These are phyloP conservation scores for Coracopsis vasa DNA, from an alignment of 2,113 vertebrate genomes.

Conservation along the genomic window DNA sequence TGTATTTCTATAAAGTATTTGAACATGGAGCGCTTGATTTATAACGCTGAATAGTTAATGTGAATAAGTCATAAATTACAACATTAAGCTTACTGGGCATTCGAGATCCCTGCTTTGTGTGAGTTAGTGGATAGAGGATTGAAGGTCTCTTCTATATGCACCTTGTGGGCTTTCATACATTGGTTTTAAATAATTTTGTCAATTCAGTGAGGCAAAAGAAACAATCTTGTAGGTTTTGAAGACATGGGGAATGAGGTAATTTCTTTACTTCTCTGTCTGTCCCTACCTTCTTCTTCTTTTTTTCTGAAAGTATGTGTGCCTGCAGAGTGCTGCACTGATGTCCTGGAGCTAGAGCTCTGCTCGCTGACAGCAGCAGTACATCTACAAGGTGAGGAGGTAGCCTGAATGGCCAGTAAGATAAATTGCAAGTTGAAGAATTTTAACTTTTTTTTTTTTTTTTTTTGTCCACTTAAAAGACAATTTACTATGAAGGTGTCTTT, in stretches of 20 bases:
- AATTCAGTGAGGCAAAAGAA: neutral
- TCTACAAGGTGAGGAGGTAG: fast-evolving
- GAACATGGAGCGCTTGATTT: constrained; percentile 56
- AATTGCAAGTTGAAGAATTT: neutral
- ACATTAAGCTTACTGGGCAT: neutral
- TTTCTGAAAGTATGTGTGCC: neutral
- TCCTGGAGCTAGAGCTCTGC: neutral
- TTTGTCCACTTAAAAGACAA: neutral
- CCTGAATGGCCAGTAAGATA: neutral
- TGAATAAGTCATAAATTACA: constrained; percentile 45
- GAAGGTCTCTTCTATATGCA: neutral
- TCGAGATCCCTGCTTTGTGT: neutral
- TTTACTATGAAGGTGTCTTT: neutral
- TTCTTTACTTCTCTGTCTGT: neutral
- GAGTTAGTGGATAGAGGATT: neutral
- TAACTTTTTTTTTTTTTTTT: fast-evolving
- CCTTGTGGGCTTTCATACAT: neutral
- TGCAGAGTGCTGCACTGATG: neutral
- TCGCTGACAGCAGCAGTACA: neutral
- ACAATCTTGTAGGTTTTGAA: neutral
- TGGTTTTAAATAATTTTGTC: neutral
- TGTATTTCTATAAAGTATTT: constrained; percentile 42
- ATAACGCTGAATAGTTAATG: constrained; percentile 33
- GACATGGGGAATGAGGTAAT: neutral
- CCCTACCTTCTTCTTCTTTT: neutral